Evolutionary conservation across 2,888 invertebrate genomes (phyloP), one percentile per base, ranked within the genome.

Genomic region (Metopia argyrocephala): DNA sequence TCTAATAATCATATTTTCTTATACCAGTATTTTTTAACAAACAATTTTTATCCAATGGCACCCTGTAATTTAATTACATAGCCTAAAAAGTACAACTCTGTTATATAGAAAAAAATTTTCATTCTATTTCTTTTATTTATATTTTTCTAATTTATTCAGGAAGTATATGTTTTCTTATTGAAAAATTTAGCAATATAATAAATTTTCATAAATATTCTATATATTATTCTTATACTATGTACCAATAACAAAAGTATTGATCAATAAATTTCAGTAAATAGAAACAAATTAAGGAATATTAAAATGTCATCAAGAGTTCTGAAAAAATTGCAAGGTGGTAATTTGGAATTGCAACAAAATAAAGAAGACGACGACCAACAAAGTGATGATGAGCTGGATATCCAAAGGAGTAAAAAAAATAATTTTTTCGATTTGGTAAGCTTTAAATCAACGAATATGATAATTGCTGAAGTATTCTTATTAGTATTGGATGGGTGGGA

Each of bases 391-490:
- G 88, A 88, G 9, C 85, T 92, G 85, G 93, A 94, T 85, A 91
- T 92, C 48, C 91, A 91, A 91, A 92, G 78, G 91, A 91, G 48
- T 91, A 92, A 84, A 91, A 92, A 84, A 91, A 92, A 84, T 85
- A 94, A 94, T 90, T 92, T 93, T 84, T 95, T 94, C 85, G 94
- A 94, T 91, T 91, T 95, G 93, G 95, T 95, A 91, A 90, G 91
- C 90, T 7, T 20, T 31, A 12, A 12, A 1, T 9, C 7, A 7
- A 31, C 15, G 38, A 12, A 38, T 4, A 6, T 38, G 15, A 12
- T 15, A 38, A 38, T 38, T 38, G 38, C 12, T 38, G 15, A 38
- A 38, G n/a, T 23, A 5, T 12, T 70, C 7, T 27, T n/a, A 45
- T 2, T 5, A 12, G 38, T 38, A 38, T 27, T 68, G 38, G 52